Evolutionary conservation across 2,797 vertebrate species (phyloP), one percentile per base, ranked within the genome.

Genomic region (Galagoides demidoff): DNA sequence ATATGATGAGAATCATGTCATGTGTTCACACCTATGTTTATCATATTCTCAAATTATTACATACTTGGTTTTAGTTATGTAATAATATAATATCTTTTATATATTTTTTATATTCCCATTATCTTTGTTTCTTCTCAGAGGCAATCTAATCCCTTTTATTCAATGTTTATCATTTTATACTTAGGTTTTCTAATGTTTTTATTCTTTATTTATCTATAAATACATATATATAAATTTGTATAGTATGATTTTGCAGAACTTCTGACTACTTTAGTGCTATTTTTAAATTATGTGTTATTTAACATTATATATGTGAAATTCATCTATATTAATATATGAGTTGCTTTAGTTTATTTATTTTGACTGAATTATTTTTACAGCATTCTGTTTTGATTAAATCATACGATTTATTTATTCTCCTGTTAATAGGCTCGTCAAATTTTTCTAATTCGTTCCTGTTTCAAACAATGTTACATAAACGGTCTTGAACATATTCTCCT

Each of bases 291-390:
- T 37, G 66, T 68, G 31, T 59, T 55, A 79, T 55, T 92, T 88
- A 83, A 66, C 39, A n/a, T 83, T 52, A 57, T n/a, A 6, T 81
- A 70, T 57, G 63, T 94, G 61, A 39, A 9, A 31, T 52, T 84
- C 55, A 63, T 59, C 29, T 45, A 39, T 84, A 43, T 81, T 66
- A 66, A 57, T 45, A 12, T 70, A n/a, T 43, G 5, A 63, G 8
- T 84, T 82, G 16, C 45, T 95, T 12, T 82, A 37, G 61, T 81
- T 92, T 89, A n/a, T 61, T 84, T 83, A 71, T 89, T 85, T 89
- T n/a, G 2, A 83, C n/a, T 31, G 31, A 7, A 25, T 88, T 85
- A 34, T 90, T 76, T 93, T 92, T 77, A 14, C 19, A 77, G 17
- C 34, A 71, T 78, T 57, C 27, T 77, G n/a, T 87, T 95, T 66